Percentiles rank a stretch among this genome's conserved stretches.
These are phyloP conservation scores for Zosterops pallidus DNA, from an alignment of 2,113 vertebrate genomes.

Conservation along the genomic window DNA sequence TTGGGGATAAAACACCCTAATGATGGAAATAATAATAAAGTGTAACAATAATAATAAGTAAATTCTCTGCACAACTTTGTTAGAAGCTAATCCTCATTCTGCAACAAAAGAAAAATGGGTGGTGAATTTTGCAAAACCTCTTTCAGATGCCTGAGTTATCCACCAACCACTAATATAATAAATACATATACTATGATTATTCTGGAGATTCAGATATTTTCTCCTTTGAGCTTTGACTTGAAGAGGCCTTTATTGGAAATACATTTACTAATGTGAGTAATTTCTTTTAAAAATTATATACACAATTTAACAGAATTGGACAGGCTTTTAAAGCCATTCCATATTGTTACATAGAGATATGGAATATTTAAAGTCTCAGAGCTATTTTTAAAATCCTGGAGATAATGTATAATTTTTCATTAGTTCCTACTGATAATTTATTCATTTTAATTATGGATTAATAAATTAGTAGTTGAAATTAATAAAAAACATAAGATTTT, in stretches of 20 bases:
- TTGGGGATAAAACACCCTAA: neutral
- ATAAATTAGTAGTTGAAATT: constrained; percentile 6
- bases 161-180: neutral
- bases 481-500: neutral
- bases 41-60: neutral
- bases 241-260: neutral
- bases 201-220: neutral
- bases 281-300: neutral
- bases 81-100: neutral
- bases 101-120: neutral
- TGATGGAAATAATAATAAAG: neutral
- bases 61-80: neutral
- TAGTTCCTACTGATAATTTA: neutral
- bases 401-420: neutral
- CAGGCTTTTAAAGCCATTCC: neutral
- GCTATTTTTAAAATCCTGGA: neutral
- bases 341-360: neutral
- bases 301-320: neutral
- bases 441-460: neutral
- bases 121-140: neutral
- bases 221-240: neutral
- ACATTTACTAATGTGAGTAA: neutral
- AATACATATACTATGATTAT: neutral
- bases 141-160: neutral
- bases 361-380: neutral